Percentiles rank a stretch among this genome's conserved stretches.
Conservation (phyloP, 2,113 vertebrate genomes). For the Uropsilus gracilis region DNA sequence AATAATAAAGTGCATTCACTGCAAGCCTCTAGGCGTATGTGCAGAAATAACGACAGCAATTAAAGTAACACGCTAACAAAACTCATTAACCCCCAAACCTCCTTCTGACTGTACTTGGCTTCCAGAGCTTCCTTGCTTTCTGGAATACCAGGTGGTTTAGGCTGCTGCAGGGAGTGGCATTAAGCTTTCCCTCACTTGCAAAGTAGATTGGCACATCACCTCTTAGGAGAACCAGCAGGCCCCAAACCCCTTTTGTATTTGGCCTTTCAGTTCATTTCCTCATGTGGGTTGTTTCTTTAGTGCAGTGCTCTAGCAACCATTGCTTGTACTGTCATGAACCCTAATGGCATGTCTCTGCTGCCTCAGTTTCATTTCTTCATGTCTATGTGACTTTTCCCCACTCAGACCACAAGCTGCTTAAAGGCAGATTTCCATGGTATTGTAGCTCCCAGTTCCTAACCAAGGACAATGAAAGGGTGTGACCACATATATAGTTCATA, state of each 20-base stretch:
- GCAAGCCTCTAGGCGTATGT: constrained; percentile 79
- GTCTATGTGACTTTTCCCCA: not conserved
- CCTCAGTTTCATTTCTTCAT: not conserved
- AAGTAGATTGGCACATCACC: not conserved
- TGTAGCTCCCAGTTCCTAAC: not conserved
- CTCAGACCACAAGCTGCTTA: not conserved
- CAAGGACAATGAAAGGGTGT: too few relatives aligned
- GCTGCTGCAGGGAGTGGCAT: not conserved
- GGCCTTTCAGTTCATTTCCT: not conserved
- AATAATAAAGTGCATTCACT: constrained; percentile 81
- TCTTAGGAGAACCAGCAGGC: not conserved
- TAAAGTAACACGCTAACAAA: constrained; percentile 80
- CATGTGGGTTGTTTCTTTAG: not conserved
- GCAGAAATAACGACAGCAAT: constrained; percentile 81
- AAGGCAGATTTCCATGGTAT: not conserved
- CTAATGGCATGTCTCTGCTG: not conserved
- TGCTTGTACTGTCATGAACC: not conserved
- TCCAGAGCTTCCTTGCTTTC: constrained; percentile 21
- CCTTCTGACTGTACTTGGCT: constrained; percentile 65
- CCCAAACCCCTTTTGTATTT: not conserved
- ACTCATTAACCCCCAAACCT: constrained; percentile 82
- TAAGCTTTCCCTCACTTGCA: not conserved
- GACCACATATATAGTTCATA: accelerated
- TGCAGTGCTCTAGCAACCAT: not conserved
- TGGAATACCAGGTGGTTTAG: constrained; percentile 2